Percentiles rank a stretch among this genome's conserved stretches.
These are phyloP conservation scores for Yponomeuta sedellus DNA, from an alignment of 2,888 invertebrate genomes.

Conservation along the genomic window DNA sequence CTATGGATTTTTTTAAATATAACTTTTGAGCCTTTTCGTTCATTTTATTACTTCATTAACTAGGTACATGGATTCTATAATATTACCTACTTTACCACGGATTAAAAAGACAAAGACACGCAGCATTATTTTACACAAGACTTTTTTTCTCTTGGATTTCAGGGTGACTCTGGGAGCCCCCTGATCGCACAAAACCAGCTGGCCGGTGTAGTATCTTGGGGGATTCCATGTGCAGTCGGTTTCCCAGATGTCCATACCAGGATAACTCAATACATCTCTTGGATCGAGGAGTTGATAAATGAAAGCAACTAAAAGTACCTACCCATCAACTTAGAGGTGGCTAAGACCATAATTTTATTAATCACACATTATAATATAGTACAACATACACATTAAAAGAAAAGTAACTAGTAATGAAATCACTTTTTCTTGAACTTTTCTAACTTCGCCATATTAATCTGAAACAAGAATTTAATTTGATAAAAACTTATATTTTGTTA, in stretches of 20 bases:
- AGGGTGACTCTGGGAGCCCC: slow-evolving; percentile 71
- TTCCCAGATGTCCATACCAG: slow-evolving; percentile 70
- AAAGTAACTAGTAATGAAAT: no score
- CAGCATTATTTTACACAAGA: background rate
- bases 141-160: slow-evolving; percentile 24
- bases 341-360: background rate
- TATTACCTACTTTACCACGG: no score
- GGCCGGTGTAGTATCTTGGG: slow-evolving; percentile 66
- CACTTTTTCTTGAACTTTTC: background rate
- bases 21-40: no score
- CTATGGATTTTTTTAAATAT: no score
- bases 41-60: no score
- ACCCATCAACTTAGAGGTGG: no score
- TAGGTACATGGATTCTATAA: no score
- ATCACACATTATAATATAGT: background rate
- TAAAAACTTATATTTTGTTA: background rate
- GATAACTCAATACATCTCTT: slow-evolving; percentile 44
- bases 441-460: background rate
- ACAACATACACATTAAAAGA: background rate
- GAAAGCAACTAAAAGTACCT: background rate
- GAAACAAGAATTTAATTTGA: background rate
- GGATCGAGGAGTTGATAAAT: slow-evolving; percentile 37
- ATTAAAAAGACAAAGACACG: no score
- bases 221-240: slow-evolving; percentile 64
- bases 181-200: slow-evolving; percentile 44